Evolutionary conservation across 2,113 vertebrate genomes (phyloP).

Genomic region (Prionailurus viverrinus): DNA sequence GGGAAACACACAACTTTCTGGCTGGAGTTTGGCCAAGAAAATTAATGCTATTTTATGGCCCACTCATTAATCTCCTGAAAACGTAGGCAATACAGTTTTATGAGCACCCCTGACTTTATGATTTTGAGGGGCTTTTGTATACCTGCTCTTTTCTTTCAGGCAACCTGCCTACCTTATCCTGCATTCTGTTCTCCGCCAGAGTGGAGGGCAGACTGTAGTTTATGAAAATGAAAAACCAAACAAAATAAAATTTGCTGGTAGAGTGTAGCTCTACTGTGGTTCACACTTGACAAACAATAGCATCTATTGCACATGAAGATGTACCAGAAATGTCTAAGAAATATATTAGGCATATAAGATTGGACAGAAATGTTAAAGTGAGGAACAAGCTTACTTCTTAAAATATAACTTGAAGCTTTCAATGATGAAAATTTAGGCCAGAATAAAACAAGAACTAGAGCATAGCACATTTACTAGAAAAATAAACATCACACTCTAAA

Average conservation of each 20-base stretch:
- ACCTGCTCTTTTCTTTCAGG: not conserved
- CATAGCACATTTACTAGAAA: conserved; percentile 32
- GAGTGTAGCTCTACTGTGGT: not conserved
- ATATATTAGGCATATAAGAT: not conserved
- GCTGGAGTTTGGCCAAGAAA: conserved; percentile 65
- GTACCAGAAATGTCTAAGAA: not conserved
- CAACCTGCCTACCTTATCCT: not conserved
- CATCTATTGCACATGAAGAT: not conserved
- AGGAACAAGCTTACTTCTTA: not conserved
- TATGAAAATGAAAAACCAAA: not conserved
- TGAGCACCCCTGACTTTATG: conserved; percentile 48
- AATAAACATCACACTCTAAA: not conserved
- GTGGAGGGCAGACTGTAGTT: not conserved
- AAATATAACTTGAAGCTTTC: conserved; percentile 1
- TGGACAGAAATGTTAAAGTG: not conserved
- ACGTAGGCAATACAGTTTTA: conserved; percentile 49
- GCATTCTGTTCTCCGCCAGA: not conserved
- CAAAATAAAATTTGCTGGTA: not conserved
- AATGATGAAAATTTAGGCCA: conserved; percentile 1
- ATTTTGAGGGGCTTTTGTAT: not conserved
- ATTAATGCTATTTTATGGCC: conserved; percentile 69
- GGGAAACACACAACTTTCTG: conserved; percentile 53
- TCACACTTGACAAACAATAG: not conserved
- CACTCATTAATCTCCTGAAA: conserved; percentile 68
- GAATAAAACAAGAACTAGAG: not conserved